These are phyloP conservation scores for Apistogramma diplotaenia DNA, from an alignment of 2,113 vertebrate species.

Conservation along the genomic window DNA sequence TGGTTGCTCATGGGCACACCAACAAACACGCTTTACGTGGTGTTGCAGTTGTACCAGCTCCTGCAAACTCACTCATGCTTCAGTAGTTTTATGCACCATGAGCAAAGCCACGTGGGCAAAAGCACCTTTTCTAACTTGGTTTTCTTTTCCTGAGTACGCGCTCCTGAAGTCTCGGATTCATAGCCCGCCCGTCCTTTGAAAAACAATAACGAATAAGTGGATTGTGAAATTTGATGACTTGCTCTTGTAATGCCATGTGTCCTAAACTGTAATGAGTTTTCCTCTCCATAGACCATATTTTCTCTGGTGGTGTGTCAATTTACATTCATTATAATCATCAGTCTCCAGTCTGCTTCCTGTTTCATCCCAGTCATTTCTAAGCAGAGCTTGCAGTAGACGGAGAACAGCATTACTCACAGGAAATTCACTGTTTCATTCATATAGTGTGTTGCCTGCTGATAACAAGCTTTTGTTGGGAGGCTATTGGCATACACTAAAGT, in stretches of 20 bases:
- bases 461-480: neutral
- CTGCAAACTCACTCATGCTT: neutral
- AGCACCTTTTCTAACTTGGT: neutral
- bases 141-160: constrained; percentile 22
- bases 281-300: neutral
- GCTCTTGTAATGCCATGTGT: constrained; percentile 18
- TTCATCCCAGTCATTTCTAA: constrained; percentile 8
- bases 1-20: neutral
- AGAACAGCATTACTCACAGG: neutral
- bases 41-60: neutral
- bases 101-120: constrained; percentile 4
- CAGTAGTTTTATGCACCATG: neutral
- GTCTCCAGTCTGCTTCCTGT: neutral
- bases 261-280: constrained; percentile 2
- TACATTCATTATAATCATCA: constrained; percentile 6
- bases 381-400: neutral
- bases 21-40: neutral
- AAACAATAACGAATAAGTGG: constrained; percentile 29
- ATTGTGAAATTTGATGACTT: constrained; percentile 31
- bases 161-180: constrained; percentile 7
- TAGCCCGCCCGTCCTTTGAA: constrained; percentile 13
- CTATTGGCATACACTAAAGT: neutral
- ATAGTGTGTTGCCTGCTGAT: neutral
- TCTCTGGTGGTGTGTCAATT: constrained; percentile 9
- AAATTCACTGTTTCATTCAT: neutral